A percentile compares a stretch with the other conserved stretches of the same genome.
Evolutionary conservation across 2,797 vertebrate species (phyloP).

Genomic region (Bovichtus diacanthus): DNA sequence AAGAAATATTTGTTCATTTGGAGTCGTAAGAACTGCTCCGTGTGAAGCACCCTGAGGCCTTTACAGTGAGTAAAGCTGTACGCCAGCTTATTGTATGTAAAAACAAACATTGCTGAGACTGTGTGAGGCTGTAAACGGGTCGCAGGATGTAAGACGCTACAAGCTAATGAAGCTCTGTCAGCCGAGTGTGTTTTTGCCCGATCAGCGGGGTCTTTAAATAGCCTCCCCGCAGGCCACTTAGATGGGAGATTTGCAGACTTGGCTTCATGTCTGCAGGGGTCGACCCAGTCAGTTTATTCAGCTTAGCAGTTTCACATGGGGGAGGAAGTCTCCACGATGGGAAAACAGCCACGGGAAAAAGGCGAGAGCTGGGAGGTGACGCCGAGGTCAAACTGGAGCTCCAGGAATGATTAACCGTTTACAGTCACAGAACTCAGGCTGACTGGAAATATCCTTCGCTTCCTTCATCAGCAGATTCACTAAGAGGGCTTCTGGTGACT

Average conservation of each 20-base stretch:
- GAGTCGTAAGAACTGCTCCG: too few species aligned
- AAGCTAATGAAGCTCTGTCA: constrained; percentile 7
- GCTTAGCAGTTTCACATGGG: constrained; percentile 74
- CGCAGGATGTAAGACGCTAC: neutral
- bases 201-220: constrained; percentile 61
- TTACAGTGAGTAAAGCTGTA: neutral
- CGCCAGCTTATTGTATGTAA: too few species aligned
- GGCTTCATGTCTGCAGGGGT: constrained; percentile 48
- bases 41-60: neutral
- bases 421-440: neutral
- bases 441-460: neutral
- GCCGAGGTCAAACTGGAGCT: constrained; percentile 34
- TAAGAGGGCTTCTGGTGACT: neutral
- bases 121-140: neutral
- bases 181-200: constrained; percentile 10
- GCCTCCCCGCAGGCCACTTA: constrained; percentile 49
- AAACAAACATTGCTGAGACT: neutral
- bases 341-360: constrained; percentile 46
- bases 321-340: constrained; percentile 54
- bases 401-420: constrained; percentile 44
- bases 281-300: constrained; percentile 61
- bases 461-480: neutral
- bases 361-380: constrained; percentile 39
- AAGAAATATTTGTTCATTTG: too few species aligned
- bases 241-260: constrained; percentile 56